Base-by-base conservation (phyloP, 2,797 vertebrate species). In the Malacoctenus gilli region DNA sequence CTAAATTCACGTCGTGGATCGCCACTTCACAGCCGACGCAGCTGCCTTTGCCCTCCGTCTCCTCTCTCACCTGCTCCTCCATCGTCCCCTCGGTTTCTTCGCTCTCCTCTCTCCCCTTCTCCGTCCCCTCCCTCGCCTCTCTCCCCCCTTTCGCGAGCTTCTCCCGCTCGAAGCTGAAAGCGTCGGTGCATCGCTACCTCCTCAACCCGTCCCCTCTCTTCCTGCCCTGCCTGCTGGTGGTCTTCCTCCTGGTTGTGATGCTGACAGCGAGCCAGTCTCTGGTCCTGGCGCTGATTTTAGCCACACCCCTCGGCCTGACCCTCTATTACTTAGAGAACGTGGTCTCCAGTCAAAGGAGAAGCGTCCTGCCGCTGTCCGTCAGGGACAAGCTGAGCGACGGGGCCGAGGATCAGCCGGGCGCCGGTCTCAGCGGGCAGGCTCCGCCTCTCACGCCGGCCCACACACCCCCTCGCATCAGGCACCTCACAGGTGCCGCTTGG, bases 321-420 rank as follows among this genome's bases (percentile, higher is more conserved):
- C 91, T 98, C 65, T 97, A 93, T 80, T 98, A 94, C 81, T 89
- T 98, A 44, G 96, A 98, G 91, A 93, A 89, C 31, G 89, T 93
- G 74, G 86, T 85, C 25, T 84, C 91, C 30, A 46, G 82, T 76
- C 89, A 88, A 52, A 77, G 78, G 64, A 80, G 66, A 80, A 68
- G 22, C 4, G 16, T 68, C 38, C 52, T 75, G 48, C 63, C 67
- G 0, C 7, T 14, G 42, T 72, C 59, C 11, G 2, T 8, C 15
- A 1, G 32, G 1, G 48, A 64, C 19, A n/a, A 16, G 13, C 60
- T 82, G 19, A 78, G 80, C 0, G 53, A 55, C 16, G 37, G 15
- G 13, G n/a, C 42, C 0, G 52, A 71, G 1, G 60, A 59, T 34
- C 56, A 46, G 22, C 9, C n/a, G 0, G 38, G 64, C 48, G 58